These are phyloP conservation scores for Burhinus oedicnemus DNA, from an alignment of 2,113 vertebrate species.

Conservation along the genomic window DNA sequence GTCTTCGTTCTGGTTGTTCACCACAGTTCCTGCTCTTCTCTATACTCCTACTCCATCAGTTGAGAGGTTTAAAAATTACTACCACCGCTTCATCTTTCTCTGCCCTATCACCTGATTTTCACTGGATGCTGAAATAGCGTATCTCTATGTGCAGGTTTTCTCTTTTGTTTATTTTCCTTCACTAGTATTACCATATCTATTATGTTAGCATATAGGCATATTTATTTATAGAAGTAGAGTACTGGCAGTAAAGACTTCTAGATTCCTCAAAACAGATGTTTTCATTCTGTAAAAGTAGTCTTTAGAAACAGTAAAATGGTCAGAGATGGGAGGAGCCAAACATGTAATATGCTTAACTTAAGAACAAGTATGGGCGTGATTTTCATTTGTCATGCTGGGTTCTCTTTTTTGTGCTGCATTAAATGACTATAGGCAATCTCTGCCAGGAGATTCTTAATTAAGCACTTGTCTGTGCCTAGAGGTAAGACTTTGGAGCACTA, in stretches of 20 bases:
- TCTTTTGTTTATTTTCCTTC: not conserved
- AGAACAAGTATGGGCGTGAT: not conserved
- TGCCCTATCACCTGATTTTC: not conserved
- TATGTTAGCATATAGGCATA: not conserved
- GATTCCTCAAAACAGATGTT: not conserved
- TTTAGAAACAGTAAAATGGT: not conserved
- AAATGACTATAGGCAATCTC: not conserved
- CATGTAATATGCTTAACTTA: not conserved
- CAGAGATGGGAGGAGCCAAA: not conserved
- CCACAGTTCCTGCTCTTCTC: not conserved
- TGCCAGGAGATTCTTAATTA: not conserved
- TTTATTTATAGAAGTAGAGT: not conserved
- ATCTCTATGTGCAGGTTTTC: not conserved
- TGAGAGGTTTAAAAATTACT: not conserved
- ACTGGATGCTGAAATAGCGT: not conserved
- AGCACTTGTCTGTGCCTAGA: not conserved
- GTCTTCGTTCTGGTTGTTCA: not conserved
- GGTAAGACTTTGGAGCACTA: not conserved
- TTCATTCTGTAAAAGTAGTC: not conserved
- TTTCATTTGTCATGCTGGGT: not conserved
- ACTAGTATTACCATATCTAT: not conserved
- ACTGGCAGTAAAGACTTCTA: not conserved
- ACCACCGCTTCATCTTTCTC: not conserved
- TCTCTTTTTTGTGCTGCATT: not conserved
- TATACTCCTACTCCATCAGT: not conserved